phyloP scores from a whole-genome alignment of 2,113 vertebrate genomes.

The Microcebus jonahi region DNA sequence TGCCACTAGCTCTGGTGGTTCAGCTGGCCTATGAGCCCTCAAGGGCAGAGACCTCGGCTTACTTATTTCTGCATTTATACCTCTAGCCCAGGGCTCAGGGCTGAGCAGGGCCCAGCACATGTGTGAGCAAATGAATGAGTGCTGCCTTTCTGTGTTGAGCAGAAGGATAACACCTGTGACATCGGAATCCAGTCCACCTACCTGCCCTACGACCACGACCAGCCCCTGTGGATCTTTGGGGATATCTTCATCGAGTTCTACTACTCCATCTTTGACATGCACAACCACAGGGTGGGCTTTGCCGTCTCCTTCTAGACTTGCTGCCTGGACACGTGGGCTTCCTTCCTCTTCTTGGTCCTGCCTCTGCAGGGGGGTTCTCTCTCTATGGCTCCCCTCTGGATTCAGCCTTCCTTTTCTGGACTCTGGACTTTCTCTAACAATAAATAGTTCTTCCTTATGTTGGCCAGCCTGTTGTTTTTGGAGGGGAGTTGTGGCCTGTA shows the following conservation, averaged over 20 bases:
- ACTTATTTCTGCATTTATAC: not conserved
- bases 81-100: not conserved
- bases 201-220: slow-evolving; percentile 70
- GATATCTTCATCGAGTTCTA: slow-evolving; percentile 86
- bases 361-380: not conserved
- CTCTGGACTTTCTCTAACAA: slow-evolving; percentile 46
- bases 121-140: not conserved
- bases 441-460: slow-evolving; percentile 54
- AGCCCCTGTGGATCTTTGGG: slow-evolving; percentile 86
- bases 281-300: slow-evolving; percentile 82
- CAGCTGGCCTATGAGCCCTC: not conserved
- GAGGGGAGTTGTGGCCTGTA: not conserved
- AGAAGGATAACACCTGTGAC: slow-evolving; percentile 79
- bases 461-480: not conserved
- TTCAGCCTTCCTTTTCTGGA: not conserved
- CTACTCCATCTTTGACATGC: slow-evolving; percentile 83
- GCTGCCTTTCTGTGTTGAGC: not conserved
- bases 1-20: not conserved
- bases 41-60: not conserved
- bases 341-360: slow-evolving; percentile 27
- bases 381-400: not conserved
- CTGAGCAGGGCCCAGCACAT: fast-evolving
- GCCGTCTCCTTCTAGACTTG: slow-evolving; percentile 74
- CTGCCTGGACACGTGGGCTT: slow-evolving; percentile 64
- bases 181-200: slow-evolving; percentile 82